Evolutionary conservation across 2,113 vertebrate genomes (phyloP), one percentile per base, ranked within the genome.

Genomic region (Larimichthys polyactis): DNA sequence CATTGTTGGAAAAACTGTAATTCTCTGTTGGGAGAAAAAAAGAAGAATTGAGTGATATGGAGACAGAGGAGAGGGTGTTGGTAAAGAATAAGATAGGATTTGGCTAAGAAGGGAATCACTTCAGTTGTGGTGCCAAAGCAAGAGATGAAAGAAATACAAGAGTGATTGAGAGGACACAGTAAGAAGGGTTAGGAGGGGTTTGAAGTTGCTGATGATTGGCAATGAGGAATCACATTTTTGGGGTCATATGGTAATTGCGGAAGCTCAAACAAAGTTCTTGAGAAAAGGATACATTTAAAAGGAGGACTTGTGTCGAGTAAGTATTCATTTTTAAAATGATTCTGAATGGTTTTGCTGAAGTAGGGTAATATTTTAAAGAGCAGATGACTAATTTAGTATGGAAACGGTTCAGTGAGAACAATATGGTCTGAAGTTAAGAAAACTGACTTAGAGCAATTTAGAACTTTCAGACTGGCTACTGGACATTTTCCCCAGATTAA

Each of bases 1-100:
- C 40, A 81, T 89, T 83, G 71, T 80, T 77, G 40, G 44, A 12
- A 75, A 79, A 79, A 57, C 24, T 54, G 24, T 46, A 48, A 78
- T 46, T 76, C 44, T 84, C 79, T 67, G 6, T 66, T n/a, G 55
- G 52, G 48, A 64, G 55, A 11, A 10, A 48, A 24, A 14, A 52
- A 46, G 46, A 57, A 12, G 62, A 46, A 32, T 11, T 44, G 9
- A 59, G 48, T 11, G 67, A 66, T 67, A 70, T 58, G 19, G 44
- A 81, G 46, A 73, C 6, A 63, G 71, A 83, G 40, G 44, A 66
- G 64, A 84, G 40, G 48, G 27, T 70, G 19, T 19, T 70, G 62
- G 10, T 58, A 15, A 79, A 71, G 5, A 52, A 60, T 46, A 66
- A 78, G 71, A 63, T 68, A 29, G 36, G 54, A 69, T 63, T 40